Conservation (phyloP, 64 coral and sea anemone species). For the Montipora foliosa region DNA sequence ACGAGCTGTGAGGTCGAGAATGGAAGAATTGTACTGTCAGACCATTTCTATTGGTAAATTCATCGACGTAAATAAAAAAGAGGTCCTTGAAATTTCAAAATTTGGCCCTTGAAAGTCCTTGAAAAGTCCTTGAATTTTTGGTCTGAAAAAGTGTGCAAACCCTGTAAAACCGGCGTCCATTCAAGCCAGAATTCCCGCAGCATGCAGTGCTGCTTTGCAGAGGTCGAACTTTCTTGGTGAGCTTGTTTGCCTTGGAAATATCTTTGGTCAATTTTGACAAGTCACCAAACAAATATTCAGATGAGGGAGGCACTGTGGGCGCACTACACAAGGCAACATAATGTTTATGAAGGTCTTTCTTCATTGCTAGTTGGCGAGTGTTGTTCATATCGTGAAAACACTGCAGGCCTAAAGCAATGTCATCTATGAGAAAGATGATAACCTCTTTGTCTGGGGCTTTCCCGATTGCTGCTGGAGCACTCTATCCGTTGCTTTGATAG, state of each 20-base stretch:
- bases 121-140: too few species aligned
- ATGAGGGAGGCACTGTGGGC: background rate
- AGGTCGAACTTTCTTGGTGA: slow-evolving; percentile 16
- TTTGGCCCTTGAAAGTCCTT: too few species aligned
- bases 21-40: too few species aligned
- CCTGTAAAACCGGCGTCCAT: background rate
- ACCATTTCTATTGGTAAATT: too few species aligned
- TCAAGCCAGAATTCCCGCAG: background rate
- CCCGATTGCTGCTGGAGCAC: background rate
- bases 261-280: slow-evolving; percentile 46
- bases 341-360: slow-evolving; percentile 22
- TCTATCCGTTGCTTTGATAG: background rate
- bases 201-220: background rate
- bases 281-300: slow-evolving; percentile 27
- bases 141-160: too few species aligned
- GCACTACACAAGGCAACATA: slow-evolving; percentile 37
- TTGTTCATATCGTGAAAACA: slow-evolving; percentile 16
- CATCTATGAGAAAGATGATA: background rate
- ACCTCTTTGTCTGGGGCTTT: background rate
- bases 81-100: too few species aligned
- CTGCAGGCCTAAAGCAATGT: background rate
- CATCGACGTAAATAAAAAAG: too few species aligned
- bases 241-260: slow-evolving; percentile 31
- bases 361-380: background rate
- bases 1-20: too few species aligned